Base-by-base conservation (phyloP, 1,140 invertebrate genomes). In the Delia radicum region DNA sequence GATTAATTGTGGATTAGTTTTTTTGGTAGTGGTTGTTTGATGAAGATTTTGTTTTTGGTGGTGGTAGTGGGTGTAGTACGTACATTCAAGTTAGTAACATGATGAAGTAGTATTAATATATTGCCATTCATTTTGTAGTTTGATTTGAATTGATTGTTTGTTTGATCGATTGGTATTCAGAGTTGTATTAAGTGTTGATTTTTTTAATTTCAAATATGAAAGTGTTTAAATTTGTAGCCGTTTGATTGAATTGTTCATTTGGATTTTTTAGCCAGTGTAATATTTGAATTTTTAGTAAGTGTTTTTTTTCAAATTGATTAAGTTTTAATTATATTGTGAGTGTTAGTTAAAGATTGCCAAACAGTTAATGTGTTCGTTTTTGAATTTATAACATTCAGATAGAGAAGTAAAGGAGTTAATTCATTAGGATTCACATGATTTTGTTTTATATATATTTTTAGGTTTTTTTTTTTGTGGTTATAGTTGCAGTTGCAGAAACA, bases 401-500 rank as follows among this genome's bases (percentile, higher is more conserved):
- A 55, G 46, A 21, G 46, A 21, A 55, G 18, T 55, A 55, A 21
- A 55, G n/a, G 48, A 10, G 21, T 21, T 6, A 21, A 42, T 10
- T 55, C 46, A 5, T n/a, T 55, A 55, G 21, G 24, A 18, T 21
- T 55, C 48, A 55, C 48, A 55, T 21, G 48, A 55, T 55, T 55
- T 55, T 55, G 10, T 55, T 55, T 55, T 7, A 55, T 18, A 21
- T 21, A 6, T 55, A 21, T 55, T 55, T 55, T 21, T 55, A 21
- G 46, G 15, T 48, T 55, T 55, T 48, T 48, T 48, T 48, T 48
- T 55, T 55, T 69, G 65, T 37, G 10, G 65, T 37, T 18, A 69
- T 69, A 69, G 65, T 69, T 69, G 65, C 65, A 69, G 65, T 69
- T 69, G 65, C n/a, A 69, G 65, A 69, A 69, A 69, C 63, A 67